Evolutionary conservation across 2,113 vertebrate genomes (phyloP).

Genomic region (Calyptommatus sinebrachiatus): DNA sequence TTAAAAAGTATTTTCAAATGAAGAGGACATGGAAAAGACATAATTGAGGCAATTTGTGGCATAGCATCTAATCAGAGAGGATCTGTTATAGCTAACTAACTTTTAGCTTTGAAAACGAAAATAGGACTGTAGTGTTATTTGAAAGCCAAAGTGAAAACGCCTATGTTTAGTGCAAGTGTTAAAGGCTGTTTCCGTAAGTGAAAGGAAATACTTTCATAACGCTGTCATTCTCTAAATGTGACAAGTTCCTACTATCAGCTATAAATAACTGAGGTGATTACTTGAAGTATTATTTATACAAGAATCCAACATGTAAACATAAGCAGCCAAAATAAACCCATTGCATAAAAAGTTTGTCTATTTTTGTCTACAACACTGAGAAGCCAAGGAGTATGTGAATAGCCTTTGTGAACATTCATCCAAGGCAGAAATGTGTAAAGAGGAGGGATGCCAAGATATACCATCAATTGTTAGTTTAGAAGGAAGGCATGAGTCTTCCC

Average conservation of each 20-base stretch:
- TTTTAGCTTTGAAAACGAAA: conserved; percentile 34
- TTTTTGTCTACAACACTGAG: not conserved
- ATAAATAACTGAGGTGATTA: conserved; percentile 14
- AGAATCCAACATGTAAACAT: not conserved
- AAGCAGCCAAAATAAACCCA: conserved; percentile 7
- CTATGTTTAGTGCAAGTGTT: conserved; percentile 33
- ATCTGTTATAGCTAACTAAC: conserved; percentile 31
- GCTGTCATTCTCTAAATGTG: conserved; percentile 17
- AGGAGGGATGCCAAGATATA: too few relatives aligned
- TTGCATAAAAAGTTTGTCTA: not conserved
- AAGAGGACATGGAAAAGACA: too few relatives aligned
- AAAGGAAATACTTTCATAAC: conserved; percentile 28
- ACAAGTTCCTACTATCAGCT: not conserved
- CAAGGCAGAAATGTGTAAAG: too few relatives aligned
- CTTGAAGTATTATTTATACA: not conserved
- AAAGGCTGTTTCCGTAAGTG: conserved; percentile 22
- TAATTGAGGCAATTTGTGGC: conserved; percentile 9
- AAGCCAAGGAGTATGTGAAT: too few relatives aligned
- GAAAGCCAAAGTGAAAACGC: conserved; percentile 27
- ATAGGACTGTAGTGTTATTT: not conserved
- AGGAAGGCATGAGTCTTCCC: too few relatives aligned
- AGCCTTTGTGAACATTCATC: too few relatives aligned
- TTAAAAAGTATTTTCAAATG: not conserved
- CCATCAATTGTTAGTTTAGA: too few relatives aligned
- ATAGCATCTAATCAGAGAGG: not conserved